Evolutionary conservation across 2,888 invertebrate genomes (phyloP).

Genomic region (Podotricha telesiphe): DNA sequence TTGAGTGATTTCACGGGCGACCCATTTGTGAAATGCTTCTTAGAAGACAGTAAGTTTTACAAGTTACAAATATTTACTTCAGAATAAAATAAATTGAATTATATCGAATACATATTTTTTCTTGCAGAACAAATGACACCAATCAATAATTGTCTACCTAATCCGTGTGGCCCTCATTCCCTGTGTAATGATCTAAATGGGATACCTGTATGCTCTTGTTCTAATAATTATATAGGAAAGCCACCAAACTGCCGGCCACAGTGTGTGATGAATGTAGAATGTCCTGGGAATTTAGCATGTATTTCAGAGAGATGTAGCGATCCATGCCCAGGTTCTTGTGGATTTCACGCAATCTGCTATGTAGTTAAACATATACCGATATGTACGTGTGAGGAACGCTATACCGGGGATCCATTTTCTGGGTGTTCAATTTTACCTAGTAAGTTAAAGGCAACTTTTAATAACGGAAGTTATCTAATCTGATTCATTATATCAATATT

Average conservation of each 20-base stretch:
- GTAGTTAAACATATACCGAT: conserved; percentile 89
- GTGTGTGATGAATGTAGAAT: conserved; percentile 89
- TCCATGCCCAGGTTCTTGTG: conserved; percentile 90
- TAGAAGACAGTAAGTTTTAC: conserved; percentile 84
- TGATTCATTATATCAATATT: not conserved
- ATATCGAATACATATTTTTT: conserved; percentile 39
- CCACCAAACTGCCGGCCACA: conserved; percentile 91
- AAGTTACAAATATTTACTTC: conserved; percentile 38
- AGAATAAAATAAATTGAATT: conserved; percentile 23
- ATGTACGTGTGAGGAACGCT: conserved; percentile 88
- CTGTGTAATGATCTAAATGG: conserved; percentile 87
- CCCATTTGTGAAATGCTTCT: conserved; percentile 88
- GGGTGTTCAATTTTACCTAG: conserved; percentile 86
- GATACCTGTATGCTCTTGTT: conserved; percentile 89
- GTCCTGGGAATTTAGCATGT: conserved; percentile 88
- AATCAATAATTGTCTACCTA: conserved; percentile 86
- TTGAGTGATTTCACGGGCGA: conserved; percentile 87
- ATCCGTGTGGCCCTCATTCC: conserved; percentile 91
- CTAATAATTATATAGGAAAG: conserved; percentile 88
- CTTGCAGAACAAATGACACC: conserved; percentile 72
- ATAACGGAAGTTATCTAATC: not conserved
- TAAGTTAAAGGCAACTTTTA: conserved; percentile 66
- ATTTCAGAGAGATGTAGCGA: conserved; percentile 88
- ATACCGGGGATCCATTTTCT: conserved; percentile 91
- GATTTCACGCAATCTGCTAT: conserved; percentile 87